Percentiles rank a stretch among this genome's conserved stretches.
Conservation (phyloP, 1,140 invertebrate species). For the Trachelipus rathkii region DNA sequence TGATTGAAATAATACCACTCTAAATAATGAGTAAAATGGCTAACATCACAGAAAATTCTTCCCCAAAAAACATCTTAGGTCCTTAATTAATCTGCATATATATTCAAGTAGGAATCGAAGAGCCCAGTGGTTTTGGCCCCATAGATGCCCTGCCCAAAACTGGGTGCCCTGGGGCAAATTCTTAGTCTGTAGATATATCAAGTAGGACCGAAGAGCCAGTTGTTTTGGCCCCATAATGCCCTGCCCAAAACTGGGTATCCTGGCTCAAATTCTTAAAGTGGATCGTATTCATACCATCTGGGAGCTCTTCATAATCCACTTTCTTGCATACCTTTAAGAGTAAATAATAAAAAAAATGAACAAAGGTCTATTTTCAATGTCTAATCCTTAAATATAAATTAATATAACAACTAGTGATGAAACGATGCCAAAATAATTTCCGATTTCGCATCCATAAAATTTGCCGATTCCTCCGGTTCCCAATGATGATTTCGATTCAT, state of each 20-base stretch:
- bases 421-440: too few species aligned
- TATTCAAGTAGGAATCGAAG: slow-evolving; percentile 16
- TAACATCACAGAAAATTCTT: too few species aligned
- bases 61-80: too few species aligned
- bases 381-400: neutral
- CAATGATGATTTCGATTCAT: too few species aligned
- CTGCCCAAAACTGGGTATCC: slow-evolving; percentile 32
- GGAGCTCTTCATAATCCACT: slow-evolving; percentile 8
- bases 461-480: too few species aligned
- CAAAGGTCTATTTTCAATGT: neutral
- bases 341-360: too few species aligned
- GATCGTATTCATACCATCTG: slow-evolving; percentile 5
- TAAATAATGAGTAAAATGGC: too few species aligned
- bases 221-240: slow-evolving; percentile 35
- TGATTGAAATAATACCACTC: too few species aligned
- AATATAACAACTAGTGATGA: neutral
- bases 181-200: neutral
- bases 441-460: too few species aligned
- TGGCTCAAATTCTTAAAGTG: slow-evolving; percentile 18
- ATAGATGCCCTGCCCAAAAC: slow-evolving; percentile 36
- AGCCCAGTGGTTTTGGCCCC: slow-evolving; percentile 35
- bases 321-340: neutral
- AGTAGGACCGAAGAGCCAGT: slow-evolving; percentile 26
- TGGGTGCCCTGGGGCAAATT: slow-evolving; percentile 15
- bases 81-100: neutral